Evolutionary conservation across 2,113 vertebrate genomes (phyloP).

Genomic region (Laterallus jamaicensis): DNA sequence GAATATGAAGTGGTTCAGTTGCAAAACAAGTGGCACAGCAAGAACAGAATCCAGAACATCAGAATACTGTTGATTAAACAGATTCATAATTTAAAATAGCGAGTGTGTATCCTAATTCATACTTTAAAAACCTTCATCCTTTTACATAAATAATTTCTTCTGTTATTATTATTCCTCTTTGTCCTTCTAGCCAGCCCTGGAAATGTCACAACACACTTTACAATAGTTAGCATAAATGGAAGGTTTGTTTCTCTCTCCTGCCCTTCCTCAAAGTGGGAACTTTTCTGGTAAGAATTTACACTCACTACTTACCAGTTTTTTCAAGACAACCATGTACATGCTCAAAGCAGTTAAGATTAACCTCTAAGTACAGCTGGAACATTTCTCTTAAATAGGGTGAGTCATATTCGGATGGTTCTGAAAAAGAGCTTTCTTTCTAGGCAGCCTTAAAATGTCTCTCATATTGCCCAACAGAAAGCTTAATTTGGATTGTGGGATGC

Average conservation of each 20-base stretch:
- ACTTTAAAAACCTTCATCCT: neutral
- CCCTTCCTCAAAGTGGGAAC: neutral
- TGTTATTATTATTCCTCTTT: neutral
- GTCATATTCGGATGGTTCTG: neutral
- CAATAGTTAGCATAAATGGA: neutral
- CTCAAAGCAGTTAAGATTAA: neutral
- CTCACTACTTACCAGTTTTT: neutral
- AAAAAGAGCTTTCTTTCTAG: neutral
- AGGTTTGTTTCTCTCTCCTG: neutral
- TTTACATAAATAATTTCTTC: neutral
- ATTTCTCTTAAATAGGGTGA: neutral
- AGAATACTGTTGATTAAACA: neutral
- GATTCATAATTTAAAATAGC: neutral
- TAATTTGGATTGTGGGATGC: neutral
- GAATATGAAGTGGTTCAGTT: neutral
- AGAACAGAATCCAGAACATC: neutral
- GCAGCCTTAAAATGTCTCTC: neutral
- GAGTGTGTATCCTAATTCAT: neutral
- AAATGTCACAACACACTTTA: neutral
- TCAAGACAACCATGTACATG: neutral
- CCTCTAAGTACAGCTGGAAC: neutral
- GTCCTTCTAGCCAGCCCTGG: neutral
- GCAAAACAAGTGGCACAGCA: neutral
- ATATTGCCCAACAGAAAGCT: neutral
- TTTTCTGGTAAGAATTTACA: neutral